phyloP scores from a whole-genome alignment of 2,888 invertebrate species.

The Diaprepes abbreviatus region DNA sequence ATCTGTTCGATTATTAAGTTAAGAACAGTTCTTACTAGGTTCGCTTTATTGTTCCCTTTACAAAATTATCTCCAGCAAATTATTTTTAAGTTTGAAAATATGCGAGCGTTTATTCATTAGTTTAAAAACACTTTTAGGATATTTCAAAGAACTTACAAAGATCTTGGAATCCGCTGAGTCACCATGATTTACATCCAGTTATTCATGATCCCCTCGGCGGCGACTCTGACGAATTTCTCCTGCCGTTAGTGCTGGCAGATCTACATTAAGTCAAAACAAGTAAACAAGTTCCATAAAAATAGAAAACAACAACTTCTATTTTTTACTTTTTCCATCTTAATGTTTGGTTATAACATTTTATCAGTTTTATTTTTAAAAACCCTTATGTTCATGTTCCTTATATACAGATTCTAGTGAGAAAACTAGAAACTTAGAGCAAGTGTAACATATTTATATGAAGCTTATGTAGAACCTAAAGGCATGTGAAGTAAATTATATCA shows the following conservation, averaged over 20 bases:
- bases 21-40: too few relatives aligned
- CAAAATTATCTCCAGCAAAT: too few relatives aligned
- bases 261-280: slow-evolving; percentile 56
- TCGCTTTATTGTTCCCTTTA: too few relatives aligned
- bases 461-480: slow-evolving; percentile 28
- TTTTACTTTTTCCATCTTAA: slow-evolving; percentile 31
- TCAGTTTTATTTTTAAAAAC: slow-evolving; percentile 25
- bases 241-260: slow-evolving; percentile 72
- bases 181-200: slow-evolving; percentile 71
- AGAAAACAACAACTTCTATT: slow-evolving; percentile 35
- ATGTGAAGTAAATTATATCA: neutral
- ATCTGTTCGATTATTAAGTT: too few relatives aligned
- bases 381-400: slow-evolving; percentile 36
- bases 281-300: slow-evolving; percentile 27
- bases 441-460: slow-evolving; percentile 18
- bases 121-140: slow-evolving; percentile 64
- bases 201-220: slow-evolving; percentile 69
- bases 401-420: slow-evolving; percentile 19
- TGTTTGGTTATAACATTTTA: slow-evolving; percentile 24
- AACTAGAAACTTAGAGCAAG: slow-evolving; percentile 23
- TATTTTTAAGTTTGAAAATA: too few relatives aligned
- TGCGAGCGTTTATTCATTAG: too few relatives aligned
- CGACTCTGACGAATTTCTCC: slow-evolving; percentile 73
- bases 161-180: slow-evolving; percentile 71
- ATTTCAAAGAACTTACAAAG: slow-evolving; percentile 71